Evolutionary conservation across 35 echinoderm and acorn worm genomes (phyloP).

Genomic region (Strongylocentrotus purpuratus): DNA sequence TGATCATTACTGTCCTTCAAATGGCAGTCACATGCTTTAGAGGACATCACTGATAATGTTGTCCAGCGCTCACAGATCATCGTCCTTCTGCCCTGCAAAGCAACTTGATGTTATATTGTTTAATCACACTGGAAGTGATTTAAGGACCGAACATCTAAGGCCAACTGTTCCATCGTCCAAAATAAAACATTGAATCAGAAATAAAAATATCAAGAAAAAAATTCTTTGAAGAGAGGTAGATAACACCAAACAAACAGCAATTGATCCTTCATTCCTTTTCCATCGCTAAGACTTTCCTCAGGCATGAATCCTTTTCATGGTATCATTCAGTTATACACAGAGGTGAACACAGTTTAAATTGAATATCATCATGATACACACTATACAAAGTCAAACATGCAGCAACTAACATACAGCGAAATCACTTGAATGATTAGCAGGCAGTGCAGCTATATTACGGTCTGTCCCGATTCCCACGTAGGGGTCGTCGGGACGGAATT

Average conservation of each 20-base stretch:
- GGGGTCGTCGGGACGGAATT: not conserved
- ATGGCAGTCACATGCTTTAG: not conserved
- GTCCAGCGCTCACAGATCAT: not conserved
- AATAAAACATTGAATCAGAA: not conserved
- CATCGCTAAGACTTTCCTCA: not conserved
- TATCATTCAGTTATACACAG: not conserved
- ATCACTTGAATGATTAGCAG: conserved; percentile 3
- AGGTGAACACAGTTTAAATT: not conserved
- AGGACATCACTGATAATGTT: not conserved
- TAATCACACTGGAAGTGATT: no score
- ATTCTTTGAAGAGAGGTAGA: conserved; percentile 4
- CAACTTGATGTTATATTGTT: no score
- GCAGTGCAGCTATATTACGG: conserved; percentile 20
- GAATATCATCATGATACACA: not conserved
- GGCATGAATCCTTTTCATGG: not conserved
- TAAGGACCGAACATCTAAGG: not conserved
- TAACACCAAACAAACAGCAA: conserved; percentile 11
- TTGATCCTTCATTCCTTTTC: not conserved
- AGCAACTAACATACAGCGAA: conserved; percentile 31
- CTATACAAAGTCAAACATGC: conserved; percentile 20
- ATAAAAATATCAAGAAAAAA: not conserved
- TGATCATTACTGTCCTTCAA: not conserved
- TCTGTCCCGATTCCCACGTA: not conserved
- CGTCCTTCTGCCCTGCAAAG: not conserved
- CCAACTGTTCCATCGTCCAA: not conserved